Conservation (phyloP, 1,140 invertebrate species). For the Patella vulgata region DNA sequence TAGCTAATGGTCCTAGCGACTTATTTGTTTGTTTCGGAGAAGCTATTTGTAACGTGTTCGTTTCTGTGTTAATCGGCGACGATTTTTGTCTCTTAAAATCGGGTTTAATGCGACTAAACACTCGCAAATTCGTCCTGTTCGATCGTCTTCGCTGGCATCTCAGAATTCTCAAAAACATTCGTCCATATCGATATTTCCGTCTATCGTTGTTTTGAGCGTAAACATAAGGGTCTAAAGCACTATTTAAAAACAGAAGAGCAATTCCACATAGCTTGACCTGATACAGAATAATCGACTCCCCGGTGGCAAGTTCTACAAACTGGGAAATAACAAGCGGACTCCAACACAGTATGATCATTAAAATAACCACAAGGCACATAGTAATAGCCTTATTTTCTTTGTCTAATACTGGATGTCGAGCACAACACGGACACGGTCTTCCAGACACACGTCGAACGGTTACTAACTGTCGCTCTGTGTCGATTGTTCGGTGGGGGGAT, state of each 20-base stretch:
- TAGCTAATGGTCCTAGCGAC: neutral
- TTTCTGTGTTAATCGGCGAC: slow-evolving; percentile 10
- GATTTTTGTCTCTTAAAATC: slow-evolving; percentile 5
- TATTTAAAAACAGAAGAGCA: slow-evolving; percentile 53
- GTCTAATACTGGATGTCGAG: slow-evolving; percentile 31
- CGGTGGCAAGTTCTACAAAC: slow-evolving; percentile 44
- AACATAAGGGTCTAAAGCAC: slow-evolving; percentile 53
- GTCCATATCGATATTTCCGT: slow-evolving; percentile 38
- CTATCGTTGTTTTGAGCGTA: slow-evolving; percentile 47
- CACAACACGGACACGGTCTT: slow-evolving; percentile 34
- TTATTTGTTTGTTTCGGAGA: slow-evolving; percentile 12
- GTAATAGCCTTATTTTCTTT: slow-evolving; percentile 47
- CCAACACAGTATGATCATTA: slow-evolving; percentile 49
- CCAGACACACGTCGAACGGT: neutral
- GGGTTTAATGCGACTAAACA: neutral
- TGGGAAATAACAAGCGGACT: slow-evolving; percentile 52
- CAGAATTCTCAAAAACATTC: slow-evolving; percentile 33
- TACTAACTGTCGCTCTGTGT: slow-evolving; percentile 7
- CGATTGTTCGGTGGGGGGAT: slow-evolving; percentile 5
- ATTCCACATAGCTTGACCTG: slow-evolving; percentile 57
- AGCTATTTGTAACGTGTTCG: slow-evolving; percentile 11
- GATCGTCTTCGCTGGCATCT: slow-evolving; percentile 25
- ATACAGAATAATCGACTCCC: slow-evolving; percentile 51
- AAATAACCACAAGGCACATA: slow-evolving; percentile 50
- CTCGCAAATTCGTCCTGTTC: neutral